Conservation (phyloP, 2,888 invertebrate genomes). For the Cerastis leucographa region DNA sequence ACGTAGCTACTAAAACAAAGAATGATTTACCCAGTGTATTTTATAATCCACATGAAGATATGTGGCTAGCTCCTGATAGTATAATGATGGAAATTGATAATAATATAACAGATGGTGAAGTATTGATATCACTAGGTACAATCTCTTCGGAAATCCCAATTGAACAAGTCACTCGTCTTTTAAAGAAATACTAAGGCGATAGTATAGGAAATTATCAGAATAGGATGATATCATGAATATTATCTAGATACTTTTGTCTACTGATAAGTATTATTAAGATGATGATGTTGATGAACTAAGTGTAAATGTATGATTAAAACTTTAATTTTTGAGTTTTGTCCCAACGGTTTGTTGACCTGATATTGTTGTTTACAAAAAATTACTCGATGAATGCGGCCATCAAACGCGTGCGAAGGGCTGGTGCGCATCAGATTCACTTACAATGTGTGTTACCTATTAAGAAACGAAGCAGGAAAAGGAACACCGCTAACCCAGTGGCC, state of each 20-base stretch:
- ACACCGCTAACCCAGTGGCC: conserved; percentile 90
- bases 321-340: neutral
- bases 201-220: neutral
- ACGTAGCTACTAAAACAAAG: conserved; percentile 20
- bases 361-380: conserved; percentile 31
- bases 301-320: neutral
- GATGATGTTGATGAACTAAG: neutral
- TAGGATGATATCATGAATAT: neutral
- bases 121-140: conserved; percentile 1
- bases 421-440: conserved; percentile 73
- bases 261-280: neutral
- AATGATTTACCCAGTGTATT: conserved; percentile 1
- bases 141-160: conserved; percentile 11
- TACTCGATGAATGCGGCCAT: conserved; percentile 17
- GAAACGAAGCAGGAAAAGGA: conserved; percentile 88
- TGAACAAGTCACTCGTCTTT: neutral
- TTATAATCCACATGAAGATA: conserved; percentile 33
- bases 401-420: conserved; percentile 47
- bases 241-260: neutral
- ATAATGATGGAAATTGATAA: conserved; percentile 8
- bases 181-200: conserved; percentile 1
- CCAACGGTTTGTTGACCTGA: neutral
- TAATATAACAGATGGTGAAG: conserved; percentile 14
- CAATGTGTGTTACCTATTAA: conserved; percentile 82
- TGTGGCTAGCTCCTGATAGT: conserved; percentile 8